Conservation (phyloP, 2,888 invertebrate genomes). For the Cheilosia soror region DNA sequence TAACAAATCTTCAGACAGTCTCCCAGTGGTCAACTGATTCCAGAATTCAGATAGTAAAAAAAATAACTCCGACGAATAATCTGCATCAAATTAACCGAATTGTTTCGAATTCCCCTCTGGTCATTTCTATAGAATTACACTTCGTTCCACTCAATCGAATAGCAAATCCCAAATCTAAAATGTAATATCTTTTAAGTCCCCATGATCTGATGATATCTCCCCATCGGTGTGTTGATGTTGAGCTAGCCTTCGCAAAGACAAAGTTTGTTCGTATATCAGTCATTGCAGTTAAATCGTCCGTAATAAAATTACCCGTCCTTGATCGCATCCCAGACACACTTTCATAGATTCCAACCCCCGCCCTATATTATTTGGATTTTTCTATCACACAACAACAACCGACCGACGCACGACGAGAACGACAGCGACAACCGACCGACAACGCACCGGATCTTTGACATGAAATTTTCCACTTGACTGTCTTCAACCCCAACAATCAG, state of each 20-base stretch:
- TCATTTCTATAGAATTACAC: background rate
- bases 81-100: constrained; percentile 49
- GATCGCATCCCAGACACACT: constrained; percentile 49
- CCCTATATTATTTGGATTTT: constrained; percentile 40
- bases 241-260: constrained; percentile 19
- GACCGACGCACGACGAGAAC: too few species aligned
- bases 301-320: constrained; percentile 60
- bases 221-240: background rate
- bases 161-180: constrained; percentile 29
- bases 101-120: constrained; percentile 14
- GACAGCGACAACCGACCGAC: background rate
- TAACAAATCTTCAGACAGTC: background rate
- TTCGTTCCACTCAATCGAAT: constrained; percentile 52
- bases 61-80: constrained; percentile 21
- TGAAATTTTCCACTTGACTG: constrained; percentile 64
- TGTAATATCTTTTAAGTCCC: constrained; percentile 25
- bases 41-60: background rate
- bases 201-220: constrained; percentile 6
- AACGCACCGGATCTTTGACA: constrained; percentile 59
- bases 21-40: background rate
- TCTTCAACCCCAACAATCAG: constrained; percentile 8
- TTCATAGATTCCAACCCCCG: constrained; percentile 11
- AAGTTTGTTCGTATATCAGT: constrained; percentile 59
- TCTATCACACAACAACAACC: constrained; percentile 1
- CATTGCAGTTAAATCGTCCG: constrained; percentile 63